Evolutionary conservation across 2,113 vertebrate species (phyloP).

Genomic region (Alexandromys fortis): DNA sequence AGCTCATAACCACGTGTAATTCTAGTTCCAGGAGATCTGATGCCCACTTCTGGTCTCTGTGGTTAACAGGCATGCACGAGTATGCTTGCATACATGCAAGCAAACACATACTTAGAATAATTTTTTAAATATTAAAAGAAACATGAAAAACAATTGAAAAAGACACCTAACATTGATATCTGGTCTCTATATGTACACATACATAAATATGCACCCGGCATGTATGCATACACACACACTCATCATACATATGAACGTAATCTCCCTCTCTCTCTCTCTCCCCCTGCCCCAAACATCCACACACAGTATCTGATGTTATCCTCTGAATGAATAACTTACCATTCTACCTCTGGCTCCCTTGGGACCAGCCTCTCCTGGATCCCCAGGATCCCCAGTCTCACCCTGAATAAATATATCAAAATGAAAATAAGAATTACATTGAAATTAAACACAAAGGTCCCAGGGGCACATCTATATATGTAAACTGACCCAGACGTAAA

Average conservation of each 20-base stretch:
- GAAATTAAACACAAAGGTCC: not conserved
- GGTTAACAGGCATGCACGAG: not conserved
- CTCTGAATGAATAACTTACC: constrained; percentile 43
- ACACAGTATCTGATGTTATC: not conserved
- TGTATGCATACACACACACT: not conserved
- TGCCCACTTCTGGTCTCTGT: not conserved
- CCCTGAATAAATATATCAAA: constrained; percentile 61
- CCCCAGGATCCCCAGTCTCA: constrained; percentile 64
- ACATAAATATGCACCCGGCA: not conserved
- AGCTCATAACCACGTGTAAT: not conserved
- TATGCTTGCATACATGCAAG: too few species aligned
- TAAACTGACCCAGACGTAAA: not conserved
- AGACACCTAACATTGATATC: not conserved
- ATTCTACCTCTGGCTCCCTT: constrained; percentile 75
- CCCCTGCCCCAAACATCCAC: not conserved
- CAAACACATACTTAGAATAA: not conserved
- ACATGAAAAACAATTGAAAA: not conserved
- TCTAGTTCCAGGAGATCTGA: not conserved
- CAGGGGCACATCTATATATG: not conserved
- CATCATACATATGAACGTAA: not conserved
- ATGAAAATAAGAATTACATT: not conserved
- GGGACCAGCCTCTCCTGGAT: constrained; percentile 58
- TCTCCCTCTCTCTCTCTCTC: not conserved
- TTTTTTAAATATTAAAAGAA: not conserved
- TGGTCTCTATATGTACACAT: not conserved